These are phyloP conservation scores for silkworm (Bombyx mori) DNA, from an alignment of 1,140 invertebrate species.

Conservation along the genomic window DNA sequence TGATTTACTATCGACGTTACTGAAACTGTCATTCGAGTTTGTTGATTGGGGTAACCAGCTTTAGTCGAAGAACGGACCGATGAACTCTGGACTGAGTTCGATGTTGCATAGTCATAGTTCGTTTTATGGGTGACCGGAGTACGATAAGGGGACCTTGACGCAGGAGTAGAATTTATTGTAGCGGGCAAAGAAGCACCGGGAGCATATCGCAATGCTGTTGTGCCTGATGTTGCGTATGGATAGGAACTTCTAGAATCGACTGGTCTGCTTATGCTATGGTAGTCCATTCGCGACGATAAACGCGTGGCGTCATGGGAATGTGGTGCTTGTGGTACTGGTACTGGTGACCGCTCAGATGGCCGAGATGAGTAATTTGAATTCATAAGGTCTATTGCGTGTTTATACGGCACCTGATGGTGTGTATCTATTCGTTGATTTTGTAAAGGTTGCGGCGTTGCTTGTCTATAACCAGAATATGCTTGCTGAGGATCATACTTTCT, in stretches of 20 bases:
- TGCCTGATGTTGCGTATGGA: conserved; percentile 44
- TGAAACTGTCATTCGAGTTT: conserved; percentile 61
- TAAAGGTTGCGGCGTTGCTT: conserved; percentile 30
- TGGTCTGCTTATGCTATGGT: conserved; percentile 33
- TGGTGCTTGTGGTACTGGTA: conserved; percentile 24
- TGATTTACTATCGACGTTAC: conserved; percentile 65
- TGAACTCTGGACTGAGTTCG: conserved; percentile 49
- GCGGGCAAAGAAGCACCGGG: conserved; percentile 30
- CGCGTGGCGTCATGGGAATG: conserved; percentile 36
- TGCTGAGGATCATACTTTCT: conserved; percentile 62
- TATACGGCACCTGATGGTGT: conserved; percentile 43
- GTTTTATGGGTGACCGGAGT: conserved; percentile 39
- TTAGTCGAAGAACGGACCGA: conserved; percentile 45
- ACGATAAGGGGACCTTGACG: conserved; percentile 41
- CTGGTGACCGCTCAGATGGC: conserved; percentile 35
- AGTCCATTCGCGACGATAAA: conserved; percentile 36
- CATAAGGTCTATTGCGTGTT: conserved; percentile 39
- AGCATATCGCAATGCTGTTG: conserved; percentile 44
- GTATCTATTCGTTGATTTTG: conserved; percentile 42
- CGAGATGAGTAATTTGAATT: conserved; percentile 38
- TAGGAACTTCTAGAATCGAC: conserved; percentile 40
- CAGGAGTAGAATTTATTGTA: conserved; percentile 30
- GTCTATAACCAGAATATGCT: conserved; percentile 57
- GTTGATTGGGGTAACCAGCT: conserved; percentile 52
- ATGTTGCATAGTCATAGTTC: conserved; percentile 45